phyloP scores from a whole-genome alignment of 1,140 invertebrate species.

The Zaprionus ornatus region DNA sequence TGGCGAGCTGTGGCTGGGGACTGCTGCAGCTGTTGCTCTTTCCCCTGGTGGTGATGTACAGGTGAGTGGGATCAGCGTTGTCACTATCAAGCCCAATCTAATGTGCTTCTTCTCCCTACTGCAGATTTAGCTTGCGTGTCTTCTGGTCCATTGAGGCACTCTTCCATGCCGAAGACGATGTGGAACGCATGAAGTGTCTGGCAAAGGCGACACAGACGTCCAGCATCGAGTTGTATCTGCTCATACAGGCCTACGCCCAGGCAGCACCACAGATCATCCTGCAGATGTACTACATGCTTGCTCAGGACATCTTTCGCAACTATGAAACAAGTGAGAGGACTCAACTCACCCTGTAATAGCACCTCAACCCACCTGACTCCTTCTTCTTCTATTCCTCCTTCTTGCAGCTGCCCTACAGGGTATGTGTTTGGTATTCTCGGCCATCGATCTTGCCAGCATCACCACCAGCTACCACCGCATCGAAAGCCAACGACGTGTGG shows the following conservation, averaged over 20 bases:
- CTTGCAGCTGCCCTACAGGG: conserved; percentile 87
- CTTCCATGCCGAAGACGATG: conserved; percentile 85
- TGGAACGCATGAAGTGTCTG: conserved; percentile 86
- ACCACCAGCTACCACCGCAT: conserved; percentile 90
- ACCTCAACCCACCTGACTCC: not conserved
- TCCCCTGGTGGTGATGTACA: conserved; percentile 88
- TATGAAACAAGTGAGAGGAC: conserved; percentile 72
- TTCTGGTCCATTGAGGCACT: conserved; percentile 90
- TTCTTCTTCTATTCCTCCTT: not conserved
- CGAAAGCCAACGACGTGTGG: conserved; percentile 89
- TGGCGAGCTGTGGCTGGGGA: conserved; percentile 55
- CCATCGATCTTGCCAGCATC: conserved; percentile 87
- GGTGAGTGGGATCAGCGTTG: conserved; percentile 84
- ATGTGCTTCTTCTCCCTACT: not conserved
- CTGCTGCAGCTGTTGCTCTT: conserved; percentile 86
- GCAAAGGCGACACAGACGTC: conserved; percentile 85
- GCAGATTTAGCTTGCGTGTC: conserved; percentile 87
- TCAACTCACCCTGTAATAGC: not conserved
- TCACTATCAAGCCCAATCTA: not conserved
- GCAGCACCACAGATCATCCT: conserved; percentile 89
- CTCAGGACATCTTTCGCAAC: conserved; percentile 81
- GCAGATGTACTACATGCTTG: conserved; percentile 86
- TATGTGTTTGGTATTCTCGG: conserved; percentile 87
- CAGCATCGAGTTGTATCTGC: conserved; percentile 88
- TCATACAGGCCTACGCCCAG: conserved; percentile 90